phyloP scores from a whole-genome alignment of 2,113 vertebrate species.

The Pseudonaja textilis region DNA sequence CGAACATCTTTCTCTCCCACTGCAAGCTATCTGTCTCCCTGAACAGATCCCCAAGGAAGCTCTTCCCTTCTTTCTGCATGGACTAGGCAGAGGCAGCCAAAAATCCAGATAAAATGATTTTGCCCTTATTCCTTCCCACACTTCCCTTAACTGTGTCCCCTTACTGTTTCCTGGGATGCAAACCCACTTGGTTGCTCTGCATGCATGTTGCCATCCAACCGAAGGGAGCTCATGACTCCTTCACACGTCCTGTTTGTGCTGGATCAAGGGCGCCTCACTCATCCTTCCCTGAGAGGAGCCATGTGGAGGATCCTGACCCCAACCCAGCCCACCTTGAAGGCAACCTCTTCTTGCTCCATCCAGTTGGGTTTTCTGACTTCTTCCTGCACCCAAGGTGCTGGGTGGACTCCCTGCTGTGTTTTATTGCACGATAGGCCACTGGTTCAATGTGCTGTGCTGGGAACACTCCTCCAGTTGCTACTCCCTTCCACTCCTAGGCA shows the following conservation, averaged over 20 bases:
- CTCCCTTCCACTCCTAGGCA: background rate
- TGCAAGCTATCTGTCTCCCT: background rate
- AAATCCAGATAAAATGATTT: background rate
- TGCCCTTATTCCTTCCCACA: background rate
- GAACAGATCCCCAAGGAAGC: background rate
- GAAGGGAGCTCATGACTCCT: background rate
- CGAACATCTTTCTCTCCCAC: background rate
- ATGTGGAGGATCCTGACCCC: background rate
- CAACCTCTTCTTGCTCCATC: background rate
- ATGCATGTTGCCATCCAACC: background rate
- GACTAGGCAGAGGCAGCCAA: background rate
- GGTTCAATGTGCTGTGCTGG: background rate
- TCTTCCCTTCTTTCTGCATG: background rate
- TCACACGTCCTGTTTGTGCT: background rate
- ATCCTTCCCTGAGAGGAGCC: background rate
- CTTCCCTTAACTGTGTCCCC: background rate
- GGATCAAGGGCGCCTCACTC: background rate
- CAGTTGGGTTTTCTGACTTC: background rate
- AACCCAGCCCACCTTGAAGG: background rate
- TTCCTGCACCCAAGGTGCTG: background rate
- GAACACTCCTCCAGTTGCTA: background rate
- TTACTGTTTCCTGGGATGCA: background rate
- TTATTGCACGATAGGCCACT: background rate
- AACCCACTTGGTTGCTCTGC: background rate
- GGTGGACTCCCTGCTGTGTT: background rate